phyloP scores from a whole-genome alignment of 2,888 invertebrate species.

The Drosophila pseudotakahashii region DNA sequence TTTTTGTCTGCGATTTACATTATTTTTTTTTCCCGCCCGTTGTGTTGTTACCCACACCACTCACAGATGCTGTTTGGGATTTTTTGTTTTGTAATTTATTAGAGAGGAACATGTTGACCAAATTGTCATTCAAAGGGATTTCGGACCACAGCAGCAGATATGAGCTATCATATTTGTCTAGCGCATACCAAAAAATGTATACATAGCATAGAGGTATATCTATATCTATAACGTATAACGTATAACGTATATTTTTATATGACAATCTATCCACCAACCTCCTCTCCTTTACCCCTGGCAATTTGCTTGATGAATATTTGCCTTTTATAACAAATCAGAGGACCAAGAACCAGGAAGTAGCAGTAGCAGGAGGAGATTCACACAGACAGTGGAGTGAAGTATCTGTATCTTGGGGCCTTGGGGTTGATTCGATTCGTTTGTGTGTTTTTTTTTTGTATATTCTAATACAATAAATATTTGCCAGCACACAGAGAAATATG shows the following conservation, averaged over 20 bases:
- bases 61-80: conserved; percentile 4
- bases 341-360: conserved; percentile 42
- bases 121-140: conserved; percentile 80
- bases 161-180: conserved; percentile 57
- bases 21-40: conserved; percentile 21
- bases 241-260: conserved; percentile 30
- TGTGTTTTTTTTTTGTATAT: conserved; percentile 50
- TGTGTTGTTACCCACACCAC: conserved; percentile 7
- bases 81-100: conserved; percentile 71
- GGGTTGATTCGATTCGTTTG: conserved; percentile 24
- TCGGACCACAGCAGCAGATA: conserved; percentile 49
- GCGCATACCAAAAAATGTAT: neutral
- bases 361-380: conserved; percentile 13
- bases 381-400: conserved; percentile 45
- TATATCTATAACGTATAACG: conserved; percentile 22
- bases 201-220: conserved; percentile 12
- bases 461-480: conserved; percentile 80
- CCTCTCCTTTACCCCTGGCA: conserved; percentile 28
- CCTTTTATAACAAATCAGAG: conserved; percentile 73
- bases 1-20: conserved; percentile 70
- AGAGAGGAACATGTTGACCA: conserved; percentile 79
- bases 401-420: conserved; percentile 5
- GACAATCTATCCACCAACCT: conserved; percentile 23
- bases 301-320: conserved; percentile 78
- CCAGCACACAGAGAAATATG: conserved; percentile 65